These are phyloP conservation scores for Gortyna flavago DNA, from an alignment of 2,888 invertebrate species.

Conservation along the genomic window DNA sequence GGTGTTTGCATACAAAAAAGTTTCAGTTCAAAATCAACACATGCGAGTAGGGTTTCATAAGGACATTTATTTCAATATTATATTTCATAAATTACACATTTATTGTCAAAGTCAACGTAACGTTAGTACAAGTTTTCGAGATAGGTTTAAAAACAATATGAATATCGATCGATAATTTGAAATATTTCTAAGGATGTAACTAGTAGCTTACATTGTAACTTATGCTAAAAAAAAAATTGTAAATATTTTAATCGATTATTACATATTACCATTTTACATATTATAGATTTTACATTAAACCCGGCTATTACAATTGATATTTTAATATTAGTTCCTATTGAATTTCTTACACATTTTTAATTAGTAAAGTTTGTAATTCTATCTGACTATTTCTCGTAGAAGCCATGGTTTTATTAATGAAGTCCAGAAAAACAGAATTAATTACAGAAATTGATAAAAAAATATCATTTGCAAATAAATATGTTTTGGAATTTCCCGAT, in stretches of 20 bases:
- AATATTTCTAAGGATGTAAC: constrained; percentile 68
- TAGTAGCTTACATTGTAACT: constrained; percentile 66
- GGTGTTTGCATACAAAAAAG: constrained; percentile 34
- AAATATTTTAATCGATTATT: constrained; percentile 66
- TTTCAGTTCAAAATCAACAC: constrained; percentile 55
- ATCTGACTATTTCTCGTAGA: constrained; percentile 5
- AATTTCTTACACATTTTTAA: constrained; percentile 29
- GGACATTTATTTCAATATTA: constrained; percentile 84
- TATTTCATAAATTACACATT: constrained; percentile 87
- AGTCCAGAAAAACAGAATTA: background rate
- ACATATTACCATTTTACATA: constrained; percentile 39
- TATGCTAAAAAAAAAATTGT: too few species aligned
- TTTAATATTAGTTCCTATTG: constrained; percentile 45
- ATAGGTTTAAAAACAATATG: constrained; percentile 71
- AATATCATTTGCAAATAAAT: background rate
- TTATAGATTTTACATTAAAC: constrained; percentile 49
- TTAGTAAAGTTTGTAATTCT: constrained; percentile 10
- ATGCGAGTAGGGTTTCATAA: constrained; percentile 69
- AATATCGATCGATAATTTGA: constrained; percentile 69
- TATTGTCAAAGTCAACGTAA: constrained; percentile 90
- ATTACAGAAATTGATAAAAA: background rate
- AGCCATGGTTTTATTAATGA: background rate
- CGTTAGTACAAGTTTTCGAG: constrained; percentile 81
- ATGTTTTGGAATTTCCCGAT: background rate
- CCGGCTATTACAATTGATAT: constrained; percentile 53